These are phyloP conservation scores for Micromussa lordhowensis DNA, from an alignment of 92 coral and sea anemone genomes.

Conservation along the genomic window DNA sequence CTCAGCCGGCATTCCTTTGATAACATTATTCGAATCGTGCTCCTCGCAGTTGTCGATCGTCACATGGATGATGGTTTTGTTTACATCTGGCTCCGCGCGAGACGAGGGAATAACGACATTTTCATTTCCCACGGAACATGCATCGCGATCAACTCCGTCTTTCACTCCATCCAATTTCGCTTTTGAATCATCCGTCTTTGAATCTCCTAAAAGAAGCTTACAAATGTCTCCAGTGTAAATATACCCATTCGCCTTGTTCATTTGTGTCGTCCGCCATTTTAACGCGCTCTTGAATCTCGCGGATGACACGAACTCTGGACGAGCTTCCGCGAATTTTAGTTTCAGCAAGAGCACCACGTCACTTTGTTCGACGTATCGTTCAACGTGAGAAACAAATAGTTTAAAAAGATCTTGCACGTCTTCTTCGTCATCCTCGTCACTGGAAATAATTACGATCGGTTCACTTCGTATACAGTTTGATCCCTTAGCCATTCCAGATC, in stretches of 20 bases:
- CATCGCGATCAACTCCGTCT: not conserved
- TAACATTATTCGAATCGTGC: not conserved
- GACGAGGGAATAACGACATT: slow-evolving; percentile 14
- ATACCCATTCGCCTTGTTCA: slow-evolving; percentile 69
- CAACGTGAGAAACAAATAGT: slow-evolving; percentile 63
- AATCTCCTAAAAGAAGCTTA: slow-evolving; percentile 17
- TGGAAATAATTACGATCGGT: slow-evolving; percentile 64
- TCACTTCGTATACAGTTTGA: slow-evolving; percentile 2
- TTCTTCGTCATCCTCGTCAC: slow-evolving; percentile 91
- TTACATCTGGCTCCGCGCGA: slow-evolving; percentile 69
- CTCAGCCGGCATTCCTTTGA: not conserved
- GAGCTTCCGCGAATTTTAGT: slow-evolving; percentile 77
- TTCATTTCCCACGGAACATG: not conserved
- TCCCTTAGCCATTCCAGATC: not conserved
- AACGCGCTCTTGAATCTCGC: slow-evolving; percentile 66
- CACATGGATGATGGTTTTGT: slow-evolving; percentile 1
- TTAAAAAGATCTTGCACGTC: slow-evolving; percentile 67
- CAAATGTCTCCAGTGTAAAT: slow-evolving; percentile 68
- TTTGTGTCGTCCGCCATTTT: slow-evolving; percentile 64
- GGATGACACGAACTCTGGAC: slow-evolving; percentile 74
- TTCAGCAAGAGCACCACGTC: slow-evolving; percentile 69
- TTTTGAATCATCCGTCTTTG: slow-evolving; percentile 1
- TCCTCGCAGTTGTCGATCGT: slow-evolving; percentile 11
- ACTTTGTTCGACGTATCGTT: slow-evolving; percentile 70
- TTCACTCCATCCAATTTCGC: not conserved